A percentile compares a stretch with the other conserved stretches of the same genome.
Conservation (phyloP, 2,888 invertebrate genomes). For the Athalia cordata region DNA sequence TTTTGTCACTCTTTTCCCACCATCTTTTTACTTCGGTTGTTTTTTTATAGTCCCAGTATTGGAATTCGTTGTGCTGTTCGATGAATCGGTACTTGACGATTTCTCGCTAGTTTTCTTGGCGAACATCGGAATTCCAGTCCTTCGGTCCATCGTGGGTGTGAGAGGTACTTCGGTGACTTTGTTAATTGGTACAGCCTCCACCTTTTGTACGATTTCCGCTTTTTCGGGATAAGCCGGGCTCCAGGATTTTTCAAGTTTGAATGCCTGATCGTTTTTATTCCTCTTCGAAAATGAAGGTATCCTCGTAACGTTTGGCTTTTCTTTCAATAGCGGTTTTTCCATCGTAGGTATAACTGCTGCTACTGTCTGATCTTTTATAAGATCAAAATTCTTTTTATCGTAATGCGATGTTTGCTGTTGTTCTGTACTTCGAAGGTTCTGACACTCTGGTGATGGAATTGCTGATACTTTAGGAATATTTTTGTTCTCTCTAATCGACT, state of each 20-base stretch:
- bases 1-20: conserved; percentile 32
- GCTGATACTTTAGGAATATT: conserved; percentile 68
- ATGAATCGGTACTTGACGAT: conserved; percentile 55
- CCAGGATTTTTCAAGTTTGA: conserved; percentile 13
- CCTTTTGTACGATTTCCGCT: conserved; percentile 61
- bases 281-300: conserved; percentile 64
- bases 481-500: conserved; percentile 60
- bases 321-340: conserved; percentile 63
- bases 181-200: conserved; percentile 53
- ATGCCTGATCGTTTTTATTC: conserved; percentile 53
- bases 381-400: neutral
- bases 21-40: conserved; percentile 53
- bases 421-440: conserved; percentile 56
- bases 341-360: too few species aligned
- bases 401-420: conserved; percentile 51
- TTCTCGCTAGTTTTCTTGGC: conserved; percentile 53
- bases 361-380: conserved; percentile 31
- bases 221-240: conserved; percentile 56
- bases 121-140: conserved; percentile 58
- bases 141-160: conserved; percentile 51
- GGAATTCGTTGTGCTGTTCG: conserved; percentile 56
- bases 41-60: conserved; percentile 64
- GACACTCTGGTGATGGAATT: conserved; percentile 65
- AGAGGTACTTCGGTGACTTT: conserved; percentile 51
- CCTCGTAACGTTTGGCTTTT: conserved; percentile 65